Evolutionary conservation across 2,888 invertebrate species (phyloP).

Genomic region (Metallyticus violacea): DNA sequence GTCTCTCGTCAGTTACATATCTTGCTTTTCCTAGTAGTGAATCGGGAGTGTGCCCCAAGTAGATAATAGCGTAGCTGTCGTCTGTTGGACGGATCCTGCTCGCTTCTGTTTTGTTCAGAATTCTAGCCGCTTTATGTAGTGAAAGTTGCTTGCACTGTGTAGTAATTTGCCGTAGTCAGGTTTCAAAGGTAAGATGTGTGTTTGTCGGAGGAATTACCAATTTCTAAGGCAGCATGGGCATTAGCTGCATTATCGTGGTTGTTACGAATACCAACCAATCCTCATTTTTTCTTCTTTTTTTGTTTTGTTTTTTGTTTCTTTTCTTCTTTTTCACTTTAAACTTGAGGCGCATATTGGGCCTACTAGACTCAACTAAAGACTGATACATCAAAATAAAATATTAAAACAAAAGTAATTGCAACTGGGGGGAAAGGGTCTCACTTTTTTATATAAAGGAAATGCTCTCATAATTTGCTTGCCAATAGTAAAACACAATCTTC

Average conservation of each 20-base stretch:
- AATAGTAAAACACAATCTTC: neutral
- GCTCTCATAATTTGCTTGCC: neutral
- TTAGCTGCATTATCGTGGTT: neutral
- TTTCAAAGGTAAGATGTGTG: neutral
- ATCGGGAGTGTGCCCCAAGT: neutral
- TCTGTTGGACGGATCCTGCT: too few species aligned
- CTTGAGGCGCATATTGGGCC: conserved; percentile 26
- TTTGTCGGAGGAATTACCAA: too few species aligned
- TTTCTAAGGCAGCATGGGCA: too few species aligned
- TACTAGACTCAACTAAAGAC: conserved; percentile 31
- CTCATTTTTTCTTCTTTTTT: too few species aligned
- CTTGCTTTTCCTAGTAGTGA: neutral
- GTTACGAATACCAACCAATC: too few species aligned
- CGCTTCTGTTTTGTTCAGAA: neutral
- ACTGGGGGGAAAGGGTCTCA: conserved; percentile 14
- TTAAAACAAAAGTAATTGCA: conserved; percentile 15
- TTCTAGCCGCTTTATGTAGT: neutral
- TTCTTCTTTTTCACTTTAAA: neutral
- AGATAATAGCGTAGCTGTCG: neutral
- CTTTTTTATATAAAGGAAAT: conserved; percentile 13
- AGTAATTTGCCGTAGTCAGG: neutral
- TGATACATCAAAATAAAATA: conserved; percentile 26
- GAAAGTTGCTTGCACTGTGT: neutral
- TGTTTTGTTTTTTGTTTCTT: neutral
- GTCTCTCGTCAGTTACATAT: conserved; percentile 20